phyloP scores from a whole-genome alignment of 2,113 vertebrate genomes.

The Psephotus haematonotus region DNA sequence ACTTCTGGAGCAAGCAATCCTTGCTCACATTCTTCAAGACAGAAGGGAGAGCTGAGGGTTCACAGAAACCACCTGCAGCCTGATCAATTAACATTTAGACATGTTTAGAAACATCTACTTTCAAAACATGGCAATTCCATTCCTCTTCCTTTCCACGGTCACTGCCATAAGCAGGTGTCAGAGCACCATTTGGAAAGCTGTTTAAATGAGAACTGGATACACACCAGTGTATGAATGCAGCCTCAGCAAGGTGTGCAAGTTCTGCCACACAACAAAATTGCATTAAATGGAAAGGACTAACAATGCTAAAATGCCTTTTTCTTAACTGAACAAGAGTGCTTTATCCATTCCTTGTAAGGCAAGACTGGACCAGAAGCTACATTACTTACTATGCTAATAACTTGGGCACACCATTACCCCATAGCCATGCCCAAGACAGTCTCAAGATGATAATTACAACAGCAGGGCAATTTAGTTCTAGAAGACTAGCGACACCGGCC shows the following conservation, averaged over 20 bases:
- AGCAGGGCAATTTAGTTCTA: not conserved
- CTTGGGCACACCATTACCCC: not conserved
- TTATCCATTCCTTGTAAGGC: not conserved
- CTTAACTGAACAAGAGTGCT: not conserved
- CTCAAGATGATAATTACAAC: not conserved
- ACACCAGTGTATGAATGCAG: rapidly evolving
- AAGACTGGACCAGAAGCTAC: not conserved
- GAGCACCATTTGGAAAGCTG: not conserved
- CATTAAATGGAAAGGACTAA: not conserved
- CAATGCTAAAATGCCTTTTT: not conserved
- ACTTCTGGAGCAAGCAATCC: not conserved
- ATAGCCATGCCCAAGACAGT: not conserved
- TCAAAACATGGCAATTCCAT: not conserved
- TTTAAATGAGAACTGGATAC: not conserved
- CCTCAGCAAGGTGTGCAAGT: rapidly evolving
- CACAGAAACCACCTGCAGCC: not conserved
- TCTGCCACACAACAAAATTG: not conserved
- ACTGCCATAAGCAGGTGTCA: rapidly evolving
- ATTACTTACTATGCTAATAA: not conserved
- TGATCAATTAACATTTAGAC: not conserved
- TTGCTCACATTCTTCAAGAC: not conserved
- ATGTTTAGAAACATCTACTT: not conserved
- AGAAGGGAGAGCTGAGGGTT: not conserved
- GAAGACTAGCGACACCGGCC: not conserved
- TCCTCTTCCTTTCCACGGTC: not conserved